Evolutionary conservation across 2,888 invertebrate species (phyloP).

Genomic region (Morpho achilles): DNA sequence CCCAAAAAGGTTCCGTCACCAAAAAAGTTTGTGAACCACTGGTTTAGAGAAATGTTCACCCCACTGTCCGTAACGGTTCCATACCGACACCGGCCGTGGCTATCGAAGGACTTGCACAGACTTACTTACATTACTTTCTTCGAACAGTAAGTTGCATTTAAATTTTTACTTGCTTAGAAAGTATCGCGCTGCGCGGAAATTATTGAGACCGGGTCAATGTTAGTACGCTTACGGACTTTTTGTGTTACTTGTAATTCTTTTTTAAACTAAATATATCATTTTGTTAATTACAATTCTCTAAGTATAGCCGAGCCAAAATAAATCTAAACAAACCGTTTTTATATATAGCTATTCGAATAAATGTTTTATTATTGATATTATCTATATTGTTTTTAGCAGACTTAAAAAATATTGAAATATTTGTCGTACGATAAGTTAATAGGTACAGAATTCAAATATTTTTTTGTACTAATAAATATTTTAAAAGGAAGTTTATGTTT

Average conservation of each 20-base stretch:
- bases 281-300: background rate
- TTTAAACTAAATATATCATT: background rate
- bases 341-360: too few species aligned
- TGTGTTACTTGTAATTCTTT: background rate
- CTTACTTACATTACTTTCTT: slow-evolving; percentile 42
- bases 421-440: too few species aligned
- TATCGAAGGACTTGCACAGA: slow-evolving; percentile 44
- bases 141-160: slow-evolving; percentile 42
- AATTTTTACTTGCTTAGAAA: slow-evolving; percentile 46
- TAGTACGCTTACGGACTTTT: slow-evolving; percentile 12
- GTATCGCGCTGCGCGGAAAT: slow-evolving; percentile 33
- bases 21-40: slow-evolving; percentile 29
- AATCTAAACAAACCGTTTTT: too few species aligned
- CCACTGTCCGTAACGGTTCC: slow-evolving; percentile 38
- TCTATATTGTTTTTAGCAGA: too few species aligned
- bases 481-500: too few species aligned
- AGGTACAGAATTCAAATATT: too few species aligned
- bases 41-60: slow-evolving; percentile 54
- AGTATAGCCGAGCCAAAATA: too few species aligned
- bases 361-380: too few species aligned
- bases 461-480: too few species aligned
- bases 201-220: slow-evolving; percentile 28
- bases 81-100: slow-evolving; percentile 45
- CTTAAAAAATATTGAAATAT: too few species aligned
- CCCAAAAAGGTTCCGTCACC: too few species aligned